Conservation (phyloP, 2,797 vertebrate genomes). For the Pangasius mekongensis region DNA sequence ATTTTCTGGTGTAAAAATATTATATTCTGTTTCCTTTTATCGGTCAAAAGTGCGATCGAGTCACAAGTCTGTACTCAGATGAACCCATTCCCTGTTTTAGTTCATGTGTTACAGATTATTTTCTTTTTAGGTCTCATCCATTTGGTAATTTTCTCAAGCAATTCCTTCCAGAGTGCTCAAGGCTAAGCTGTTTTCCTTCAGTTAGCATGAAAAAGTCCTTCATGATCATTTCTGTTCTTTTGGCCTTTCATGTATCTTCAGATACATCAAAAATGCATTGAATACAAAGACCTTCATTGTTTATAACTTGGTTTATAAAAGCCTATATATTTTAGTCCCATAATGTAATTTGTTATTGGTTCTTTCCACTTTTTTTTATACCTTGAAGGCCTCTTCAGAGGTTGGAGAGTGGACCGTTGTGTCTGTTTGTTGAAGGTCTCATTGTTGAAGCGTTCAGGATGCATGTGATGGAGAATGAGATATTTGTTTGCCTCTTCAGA, state of each 20-base stretch:
- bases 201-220: slow-evolving; percentile 27
- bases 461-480: slow-evolving; percentile 39
- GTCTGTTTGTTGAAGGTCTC: slow-evolving; percentile 46
- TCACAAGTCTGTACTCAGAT: slow-evolving; percentile 25
- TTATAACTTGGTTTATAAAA: slow-evolving; percentile 28
- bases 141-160: slow-evolving; percentile 40
- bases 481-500: slow-evolving; percentile 50
- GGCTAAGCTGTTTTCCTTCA: slow-evolving; percentile 39
- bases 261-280: slow-evolving; percentile 2
- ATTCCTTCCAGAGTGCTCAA: slow-evolving; percentile 35
- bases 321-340: slow-evolving; percentile 30
- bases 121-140: slow-evolving; percentile 36
- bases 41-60: slow-evolving; percentile 5
- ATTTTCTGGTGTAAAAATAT: neutral
- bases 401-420: slow-evolving; percentile 28
- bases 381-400: slow-evolving; percentile 46
- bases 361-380: slow-evolving; percentile 27
- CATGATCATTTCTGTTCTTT: slow-evolving; percentile 9
- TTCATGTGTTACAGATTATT: slow-evolving; percentile 40
- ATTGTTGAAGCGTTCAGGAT: neutral
- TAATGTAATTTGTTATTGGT: slow-evolving; percentile 44
- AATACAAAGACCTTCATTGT: slow-evolving; percentile 25
- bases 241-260: slow-evolving; percentile 26
- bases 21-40: neutral
- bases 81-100: slow-evolving; percentile 3